Evolutionary conservation across 2,113 vertebrate species (phyloP).

Genomic region (Piprites chloris): DNA sequence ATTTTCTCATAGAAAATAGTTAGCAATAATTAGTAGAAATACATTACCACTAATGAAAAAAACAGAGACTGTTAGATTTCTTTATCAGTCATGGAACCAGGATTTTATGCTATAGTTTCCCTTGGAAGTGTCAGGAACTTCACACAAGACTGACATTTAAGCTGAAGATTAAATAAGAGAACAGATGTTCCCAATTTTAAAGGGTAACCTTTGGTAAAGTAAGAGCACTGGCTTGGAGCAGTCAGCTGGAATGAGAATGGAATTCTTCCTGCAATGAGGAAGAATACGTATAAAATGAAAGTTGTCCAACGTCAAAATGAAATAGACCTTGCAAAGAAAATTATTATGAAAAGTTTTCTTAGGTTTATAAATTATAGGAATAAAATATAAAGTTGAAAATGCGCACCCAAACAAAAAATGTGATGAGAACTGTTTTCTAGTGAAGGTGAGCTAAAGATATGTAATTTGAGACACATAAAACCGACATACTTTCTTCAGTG

Average conservation of each 20-base stretch:
- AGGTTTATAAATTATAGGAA: not conserved
- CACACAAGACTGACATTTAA: not conserved
- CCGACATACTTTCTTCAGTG: not conserved
- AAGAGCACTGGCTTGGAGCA: not conserved
- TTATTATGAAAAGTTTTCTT: not conserved
- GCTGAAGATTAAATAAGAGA: not conserved
- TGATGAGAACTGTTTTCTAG: not conserved
- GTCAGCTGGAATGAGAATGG: not conserved
- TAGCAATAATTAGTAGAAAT: not conserved
- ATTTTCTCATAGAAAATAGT: not conserved
- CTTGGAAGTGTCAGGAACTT: not conserved
- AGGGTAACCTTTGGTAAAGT: not conserved
- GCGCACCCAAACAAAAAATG: accelerated
- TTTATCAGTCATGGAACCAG: not conserved
- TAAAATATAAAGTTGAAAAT: not conserved
- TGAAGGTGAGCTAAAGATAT: not conserved
- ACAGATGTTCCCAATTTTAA: not conserved
- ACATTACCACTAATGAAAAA: not conserved
- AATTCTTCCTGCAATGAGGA: not conserved
- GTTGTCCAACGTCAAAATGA: not conserved
- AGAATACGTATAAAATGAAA: not conserved
- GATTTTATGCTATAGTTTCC: not conserved
- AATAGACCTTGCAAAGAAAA: not conserved
- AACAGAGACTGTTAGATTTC: not conserved
- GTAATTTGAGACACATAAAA: not conserved